Base-by-base conservation (phyloP, 2,888 invertebrate species). In the Thecocarcelia acutangulata region DNA sequence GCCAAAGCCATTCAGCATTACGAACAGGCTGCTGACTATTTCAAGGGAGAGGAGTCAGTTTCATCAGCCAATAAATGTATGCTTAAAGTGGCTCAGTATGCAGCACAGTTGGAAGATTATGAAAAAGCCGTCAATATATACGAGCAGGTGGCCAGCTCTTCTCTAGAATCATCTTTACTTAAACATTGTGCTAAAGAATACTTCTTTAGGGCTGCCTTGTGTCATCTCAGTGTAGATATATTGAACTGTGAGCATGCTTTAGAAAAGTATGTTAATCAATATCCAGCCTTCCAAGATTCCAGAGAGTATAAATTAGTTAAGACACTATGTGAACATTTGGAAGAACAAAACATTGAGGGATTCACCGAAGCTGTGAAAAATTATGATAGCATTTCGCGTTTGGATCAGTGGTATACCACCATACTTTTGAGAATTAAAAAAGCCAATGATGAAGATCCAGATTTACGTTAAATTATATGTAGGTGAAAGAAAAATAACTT, bases 181-280 rank as follows among this genome's bases (percentile, higher is more conserved):
- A 98, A 99, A 91, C 99, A 99, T 92, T 97, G 98, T 91, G 98
- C 98, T 37, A 99, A 98, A 91, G 98, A 99, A 91, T 97, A 99
- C 91, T 98, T 98, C 92, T 98, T 99, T 93, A 94, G 98, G 68
- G 98, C 98, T 13, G 96, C 97, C 4, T 93, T 99, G 2, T 99
- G 99, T 91, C 98, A 98, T 91, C 93, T 99, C 63, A 98, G 98
- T 91, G 95, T 98, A 69, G 99, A 99, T 91, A 92, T 96, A 52
- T 93, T 98, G 79, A 98, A 98, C 92, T 97, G 97, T 61, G 96
- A 97, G 89, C 97, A 97, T 90, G 98, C 98, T 4, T 92, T 99
- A 80, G 96, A 97, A 90, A 96, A 96, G 90, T 99, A 99, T 92
- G 94, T 95, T 87, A 96, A 96, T 86, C 95, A 97, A 90, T 98